Base-by-base conservation (phyloP, 2,888 invertebrate genomes). In the Pandemis cinnamomeana region DNA sequence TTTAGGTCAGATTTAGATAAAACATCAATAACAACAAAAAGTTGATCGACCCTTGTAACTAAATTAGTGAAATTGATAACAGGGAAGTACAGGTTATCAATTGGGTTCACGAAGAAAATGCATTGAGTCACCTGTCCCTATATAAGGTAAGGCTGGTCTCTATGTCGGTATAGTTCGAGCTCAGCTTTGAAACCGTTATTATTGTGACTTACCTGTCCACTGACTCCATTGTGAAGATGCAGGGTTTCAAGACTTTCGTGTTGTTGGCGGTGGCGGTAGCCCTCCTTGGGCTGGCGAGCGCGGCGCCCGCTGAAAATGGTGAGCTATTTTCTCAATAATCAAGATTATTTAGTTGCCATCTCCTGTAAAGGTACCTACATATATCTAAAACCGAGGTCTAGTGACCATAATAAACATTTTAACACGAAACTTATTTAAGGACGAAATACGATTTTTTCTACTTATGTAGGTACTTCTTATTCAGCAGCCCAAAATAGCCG, bases 301-400 rank as follows among this genome's bases (percentile, higher is more conserved):
- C 73, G 20, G 51, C 64, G 7, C 58, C 64, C n/a, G 51, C 69
- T 27, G 73, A 58, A 27, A 15, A 72, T 55, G 73, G 73, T 73
- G 51, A 69, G 55, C 2, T 5, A 15, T 0, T 27, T 10, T 8
- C 53, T 15, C 53, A 53, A 4, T 15, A 15, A 0, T 6, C n/a
- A 1, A 2, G 7, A 5, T 53, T n/a, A 5, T 15, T n/a, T 5
- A 15, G 27, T 36, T 36, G 27, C 5, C 0, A 2, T 5, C 10
- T 7, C 3, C 27, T 48, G 8, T 8, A 2, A 36, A n/a, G n/a
- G n/a, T 36, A 36, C 27, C 0, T 36, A 36, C 27, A 36, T 27
- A 27, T 1, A 27, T 2, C 27, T 27, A 27, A 27, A 27, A 2
- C 27, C 10, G 11, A 7, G 11, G 10, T 2, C 48, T 36, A 36